A percentile compares a stretch with the other conserved stretches of the same genome.
phyloP scores from a whole-genome alignment of 2,113 vertebrate species.

The Camelus dromedarius region DNA sequence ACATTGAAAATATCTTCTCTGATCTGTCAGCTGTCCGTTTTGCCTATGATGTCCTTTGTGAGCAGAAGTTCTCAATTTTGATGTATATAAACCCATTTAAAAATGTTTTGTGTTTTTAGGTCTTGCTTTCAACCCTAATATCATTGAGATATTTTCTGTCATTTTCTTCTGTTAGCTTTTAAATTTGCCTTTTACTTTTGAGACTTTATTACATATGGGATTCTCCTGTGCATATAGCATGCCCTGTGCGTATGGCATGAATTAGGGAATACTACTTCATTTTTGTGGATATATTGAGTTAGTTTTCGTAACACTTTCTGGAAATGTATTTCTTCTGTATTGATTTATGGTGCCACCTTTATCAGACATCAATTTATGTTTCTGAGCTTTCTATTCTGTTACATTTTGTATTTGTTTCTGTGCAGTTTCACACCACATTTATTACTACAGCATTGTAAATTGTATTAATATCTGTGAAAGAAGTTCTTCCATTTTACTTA shows the following conservation, averaged over 20 bases:
- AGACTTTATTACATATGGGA: neutral
- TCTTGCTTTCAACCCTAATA: neutral
- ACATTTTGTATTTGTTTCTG: neutral
- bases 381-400: neutral
- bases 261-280: neutral
- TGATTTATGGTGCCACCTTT: neutral
- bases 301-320: neutral
- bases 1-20: neutral
- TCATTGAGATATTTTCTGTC: neutral
- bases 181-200: neutral
- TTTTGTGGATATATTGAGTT: neutral
- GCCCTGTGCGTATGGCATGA: neutral
- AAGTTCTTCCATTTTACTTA: neutral
- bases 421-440: neutral
- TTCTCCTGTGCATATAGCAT: neutral
- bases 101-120: neutral
- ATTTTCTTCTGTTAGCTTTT: neutral
- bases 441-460: neutral
- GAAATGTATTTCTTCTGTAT: neutral
- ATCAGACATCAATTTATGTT: neutral
- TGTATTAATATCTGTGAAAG: neutral
- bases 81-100: neutral
- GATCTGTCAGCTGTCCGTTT: neutral
- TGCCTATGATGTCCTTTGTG: neutral
- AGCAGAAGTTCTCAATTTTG: neutral